Percentiles rank a stretch among this genome's conserved stretches.
Conservation (phyloP, 2,888 invertebrate species). For the Microchrysa polita region DNA sequence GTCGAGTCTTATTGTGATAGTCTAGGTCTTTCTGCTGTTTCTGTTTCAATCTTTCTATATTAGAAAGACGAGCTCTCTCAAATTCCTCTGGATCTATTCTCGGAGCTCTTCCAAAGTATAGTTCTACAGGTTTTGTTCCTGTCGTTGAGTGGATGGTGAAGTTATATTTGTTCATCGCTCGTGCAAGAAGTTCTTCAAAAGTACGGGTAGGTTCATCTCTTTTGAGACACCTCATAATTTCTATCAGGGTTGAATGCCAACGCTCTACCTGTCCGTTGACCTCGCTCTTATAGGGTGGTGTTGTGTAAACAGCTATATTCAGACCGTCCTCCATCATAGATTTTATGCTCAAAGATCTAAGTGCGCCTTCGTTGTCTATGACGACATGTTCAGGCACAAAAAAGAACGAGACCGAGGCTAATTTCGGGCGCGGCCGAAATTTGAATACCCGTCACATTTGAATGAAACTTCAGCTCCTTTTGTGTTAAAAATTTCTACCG, state of each 20-base stretch:
- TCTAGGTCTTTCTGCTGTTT: conserved; percentile 47
- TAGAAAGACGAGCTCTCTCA: conserved; percentile 45
- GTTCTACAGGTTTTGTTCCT: conserved; percentile 46
- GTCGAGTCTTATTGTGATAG: conserved; percentile 49
- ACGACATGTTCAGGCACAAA: conserved; percentile 29
- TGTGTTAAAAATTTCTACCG: too few relatives aligned
- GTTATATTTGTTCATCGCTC: conserved; percentile 43
- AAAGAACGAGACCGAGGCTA: too few relatives aligned
- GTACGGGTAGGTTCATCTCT: too few relatives aligned
- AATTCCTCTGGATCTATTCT: conserved; percentile 46
- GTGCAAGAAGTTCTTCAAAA: conserved; percentile 32
- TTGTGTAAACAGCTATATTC: conserved; percentile 36
- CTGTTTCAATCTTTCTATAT: conserved; percentile 46
- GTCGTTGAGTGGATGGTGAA: conserved; percentile 46
- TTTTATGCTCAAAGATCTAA: conserved; percentile 36
- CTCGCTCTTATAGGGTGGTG: conserved; percentile 38
- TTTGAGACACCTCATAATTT: conserved; percentile 40
- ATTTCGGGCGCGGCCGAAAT: too few relatives aligned
- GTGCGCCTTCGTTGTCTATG: conserved; percentile 44
- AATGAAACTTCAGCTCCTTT: too few relatives aligned
- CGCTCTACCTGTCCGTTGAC: conserved; percentile 43
- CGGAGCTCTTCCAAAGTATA: conserved; percentile 41
- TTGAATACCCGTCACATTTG: too few relatives aligned
- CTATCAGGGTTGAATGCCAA: conserved; percentile 45
- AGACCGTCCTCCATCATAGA: conserved; percentile 40